Base-by-base conservation (phyloP, 2,797 vertebrate species). In the Poliocrania exsul region DNA sequence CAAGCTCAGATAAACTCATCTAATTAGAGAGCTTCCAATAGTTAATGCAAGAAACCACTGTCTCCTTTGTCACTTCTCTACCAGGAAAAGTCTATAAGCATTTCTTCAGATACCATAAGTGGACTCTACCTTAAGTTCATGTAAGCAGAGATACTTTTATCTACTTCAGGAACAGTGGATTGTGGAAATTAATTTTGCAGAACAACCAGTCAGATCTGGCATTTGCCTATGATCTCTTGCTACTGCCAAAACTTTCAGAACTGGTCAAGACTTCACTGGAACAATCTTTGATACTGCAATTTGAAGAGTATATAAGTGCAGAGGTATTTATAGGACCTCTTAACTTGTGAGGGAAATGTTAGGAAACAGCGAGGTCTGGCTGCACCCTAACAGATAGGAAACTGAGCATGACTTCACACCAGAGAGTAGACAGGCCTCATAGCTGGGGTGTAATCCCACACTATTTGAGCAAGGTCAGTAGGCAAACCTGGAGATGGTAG, bases 41-140 rank as follows among this genome's bases (percentile, higher is more conserved):
- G 37, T 35, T 81, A 73, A 58, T 38, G 12, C 47, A 74, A 71
- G 29, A 66, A 92, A 54, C 13, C 26, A 29, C 9, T 20, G 25
- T 21, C 26, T 65, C 29, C 26, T 86, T 66, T n/a, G 26, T 70
- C 77, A 58, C 15, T 62, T 78, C 16, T 78, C 15, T 56, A 33
- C 25, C 21, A 51, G 50, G 28, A 81, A 69, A 77, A 54, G 10
- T 61, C n/a, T 54, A 4, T 58, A 54, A 80, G 29, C 9, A 58
- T 16, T 21, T 65, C 77, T 83, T 86, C 24, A 35, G 16, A 50
- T 29, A 29, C 10, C 1, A 0, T 16, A 58, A 70, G 10, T 33
- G 28, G 28, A 33, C 35, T 24, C 16, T 13, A 51, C 26, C 0
- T 0, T 17, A 47, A 50, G 31, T 81, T 78, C 44, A 40, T 0